Conservation (phyloP, 2,797 vertebrate species). For the Sparus aurata region DNA sequence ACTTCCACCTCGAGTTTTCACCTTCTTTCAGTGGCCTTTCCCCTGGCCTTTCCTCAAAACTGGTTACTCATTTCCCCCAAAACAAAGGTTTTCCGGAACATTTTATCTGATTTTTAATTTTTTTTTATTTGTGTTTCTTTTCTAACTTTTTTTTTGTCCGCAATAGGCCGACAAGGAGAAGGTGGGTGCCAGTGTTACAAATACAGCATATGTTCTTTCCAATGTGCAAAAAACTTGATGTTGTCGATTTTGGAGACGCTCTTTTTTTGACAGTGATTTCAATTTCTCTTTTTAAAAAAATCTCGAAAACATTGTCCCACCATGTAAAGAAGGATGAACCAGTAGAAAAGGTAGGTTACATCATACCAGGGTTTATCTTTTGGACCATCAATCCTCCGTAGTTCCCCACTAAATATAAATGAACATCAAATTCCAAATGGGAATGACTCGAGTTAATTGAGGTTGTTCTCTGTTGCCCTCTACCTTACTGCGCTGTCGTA, state of each 20-base stretch:
- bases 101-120: conserved; percentile 4
- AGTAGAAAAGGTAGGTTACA: conserved; percentile 73
- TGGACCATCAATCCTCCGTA: not conserved
- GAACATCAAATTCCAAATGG: conserved; percentile 13
- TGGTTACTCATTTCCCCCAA: not conserved
- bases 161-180: conserved; percentile 65
- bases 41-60: conserved; percentile 25
- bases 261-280: conserved; percentile 23
- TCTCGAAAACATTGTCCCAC: conserved; percentile 18
- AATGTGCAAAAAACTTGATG: not conserved
- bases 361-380: not conserved
- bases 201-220: not conserved
- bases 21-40: conserved; percentile 16
- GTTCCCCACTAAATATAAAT: conserved; percentile 12
- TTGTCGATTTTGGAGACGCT: not conserved
- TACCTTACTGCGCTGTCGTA: conserved; percentile 39
- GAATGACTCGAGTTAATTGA: conserved; percentile 27
- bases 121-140: conserved; percentile 32
- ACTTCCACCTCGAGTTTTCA: conserved; percentile 11
- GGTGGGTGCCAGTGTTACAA: conserved; percentile 61
- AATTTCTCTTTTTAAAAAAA: conserved; percentile 13
- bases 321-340: conserved; percentile 66
- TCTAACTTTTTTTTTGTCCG: conserved; percentile 30
- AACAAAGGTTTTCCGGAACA: not conserved
- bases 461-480: conserved; percentile 45